A percentile compares a stretch with the other conserved stretches of the same genome.
Evolutionary conservation across 2,113 vertebrate species (phyloP).

Genomic region (Indicator indicator): DNA sequence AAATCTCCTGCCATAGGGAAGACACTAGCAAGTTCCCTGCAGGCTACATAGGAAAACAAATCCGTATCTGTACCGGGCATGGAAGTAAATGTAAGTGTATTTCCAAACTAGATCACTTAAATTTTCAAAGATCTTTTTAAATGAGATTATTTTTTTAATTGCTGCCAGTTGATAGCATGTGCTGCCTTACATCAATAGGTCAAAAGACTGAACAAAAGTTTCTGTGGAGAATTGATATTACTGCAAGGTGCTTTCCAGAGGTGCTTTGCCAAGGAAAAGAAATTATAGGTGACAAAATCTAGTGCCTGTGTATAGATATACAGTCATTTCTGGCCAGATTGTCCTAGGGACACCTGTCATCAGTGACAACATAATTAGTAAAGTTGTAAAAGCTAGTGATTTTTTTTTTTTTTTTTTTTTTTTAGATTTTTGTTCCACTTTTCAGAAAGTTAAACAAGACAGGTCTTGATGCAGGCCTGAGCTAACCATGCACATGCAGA

Average conservation of each 20-base stretch:
- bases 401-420: neutral
- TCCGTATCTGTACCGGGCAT: neutral
- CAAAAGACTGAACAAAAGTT: conserved; percentile 2
- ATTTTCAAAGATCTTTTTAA: neutral
- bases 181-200: neutral
- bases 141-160: neutral
- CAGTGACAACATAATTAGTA: neutral
- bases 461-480: neutral
- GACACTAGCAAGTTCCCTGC: neutral
- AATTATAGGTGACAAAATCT: neutral
- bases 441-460: neutral
- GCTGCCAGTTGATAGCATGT: neutral
- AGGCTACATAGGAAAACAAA: neutral
- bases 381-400: neutral
- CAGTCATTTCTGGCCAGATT: neutral
- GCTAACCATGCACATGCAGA: neutral
- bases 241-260: neutral
- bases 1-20: neutral
- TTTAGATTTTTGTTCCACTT: neutral
- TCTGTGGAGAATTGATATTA: neutral
- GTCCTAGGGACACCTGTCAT: neutral
- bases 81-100: neutral
- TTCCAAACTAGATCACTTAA: neutral
- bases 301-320: neutral
- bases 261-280: neutral